phyloP scores from a whole-genome alignment of 30 jellyfish, hydroid and myxozoan genomes.

The Nemopilema nomurai region DNA sequence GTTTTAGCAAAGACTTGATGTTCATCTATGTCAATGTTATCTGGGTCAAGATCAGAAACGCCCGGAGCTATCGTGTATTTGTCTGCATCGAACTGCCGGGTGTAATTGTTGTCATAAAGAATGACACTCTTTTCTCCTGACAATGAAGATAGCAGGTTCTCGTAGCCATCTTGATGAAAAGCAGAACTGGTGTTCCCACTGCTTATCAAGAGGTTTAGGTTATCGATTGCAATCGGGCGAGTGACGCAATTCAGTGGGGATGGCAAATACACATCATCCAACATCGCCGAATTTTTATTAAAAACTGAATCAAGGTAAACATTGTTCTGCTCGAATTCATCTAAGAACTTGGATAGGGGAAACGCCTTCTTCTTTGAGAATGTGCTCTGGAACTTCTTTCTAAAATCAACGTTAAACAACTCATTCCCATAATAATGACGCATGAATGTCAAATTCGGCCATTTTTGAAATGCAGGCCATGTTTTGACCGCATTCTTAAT shows the following conservation, averaged over 20 bases:
- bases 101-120: conserved; percentile 46
- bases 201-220: conserved; percentile 51
- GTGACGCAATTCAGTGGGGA: conserved; percentile 34
- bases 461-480: conserved; percentile 63
- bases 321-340: conserved; percentile 27
- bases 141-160: conserved; percentile 42
- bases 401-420: conserved; percentile 45
- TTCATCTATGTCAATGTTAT: conserved; percentile 18
- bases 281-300: conserved; percentile 38
- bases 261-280: conserved; percentile 43
- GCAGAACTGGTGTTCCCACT: conserved; percentile 85
- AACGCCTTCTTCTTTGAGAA: conserved; percentile 40
- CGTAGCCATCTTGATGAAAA: conserved; percentile 76
- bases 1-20: conserved; percentile 1
- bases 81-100: conserved; percentile 54
- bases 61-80: conserved; percentile 58
- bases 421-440: conserved; percentile 19
- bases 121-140: conserved; percentile 62
- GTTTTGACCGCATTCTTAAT: conserved; percentile 18
- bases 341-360: conserved; percentile 27
- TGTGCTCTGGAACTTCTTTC: conserved; percentile 35
- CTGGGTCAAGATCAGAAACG: conserved; percentile 64
- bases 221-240: conserved; percentile 8
- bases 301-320: conserved; percentile 57
- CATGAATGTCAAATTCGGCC: conserved; percentile 45